phyloP scores from a whole-genome alignment of 2,797 vertebrate genomes.

The Morus bassanus region DNA sequence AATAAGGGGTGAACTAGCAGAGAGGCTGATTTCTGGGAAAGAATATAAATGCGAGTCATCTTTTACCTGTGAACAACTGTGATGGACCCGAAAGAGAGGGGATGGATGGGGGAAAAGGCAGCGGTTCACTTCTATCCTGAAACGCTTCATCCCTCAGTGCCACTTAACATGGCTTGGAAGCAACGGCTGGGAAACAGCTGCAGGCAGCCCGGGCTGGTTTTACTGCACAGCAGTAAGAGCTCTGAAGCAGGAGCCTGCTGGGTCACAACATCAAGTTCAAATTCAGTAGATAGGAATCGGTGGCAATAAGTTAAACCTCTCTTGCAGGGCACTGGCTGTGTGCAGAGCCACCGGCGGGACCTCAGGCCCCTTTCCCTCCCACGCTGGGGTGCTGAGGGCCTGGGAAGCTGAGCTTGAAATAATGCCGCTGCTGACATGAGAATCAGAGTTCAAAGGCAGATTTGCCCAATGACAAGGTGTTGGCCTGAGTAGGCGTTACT shows the following conservation, averaged over 20 bases:
- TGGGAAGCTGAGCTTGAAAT: background rate
- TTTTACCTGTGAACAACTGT: background rate
- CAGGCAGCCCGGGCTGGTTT: background rate
- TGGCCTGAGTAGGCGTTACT: background rate
- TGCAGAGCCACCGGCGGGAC: background rate
- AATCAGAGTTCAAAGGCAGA: background rate
- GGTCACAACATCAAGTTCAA: background rate
- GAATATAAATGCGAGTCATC: background rate
- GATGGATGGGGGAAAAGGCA: background rate
- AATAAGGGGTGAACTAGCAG: background rate
- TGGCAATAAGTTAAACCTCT: background rate
- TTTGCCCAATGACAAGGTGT: background rate
- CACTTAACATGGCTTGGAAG: background rate
- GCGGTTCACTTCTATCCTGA: background rate
- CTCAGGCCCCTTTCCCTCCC: background rate
- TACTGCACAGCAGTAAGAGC: background rate
- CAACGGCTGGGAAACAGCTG: fast-evolving
- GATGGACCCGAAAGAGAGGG: background rate
- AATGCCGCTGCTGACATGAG: fast-evolving
- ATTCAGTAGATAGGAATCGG: fast-evolving
- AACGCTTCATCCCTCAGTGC: background rate
- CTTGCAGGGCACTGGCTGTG: fast-evolving
- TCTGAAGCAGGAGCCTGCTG: background rate
- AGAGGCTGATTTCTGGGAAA: background rate
- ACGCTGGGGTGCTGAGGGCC: background rate